Evolutionary conservation across 2,888 invertebrate genomes (phyloP), one percentile per base, ranked within the genome.

Genomic region (Drosophila greeni): DNA sequence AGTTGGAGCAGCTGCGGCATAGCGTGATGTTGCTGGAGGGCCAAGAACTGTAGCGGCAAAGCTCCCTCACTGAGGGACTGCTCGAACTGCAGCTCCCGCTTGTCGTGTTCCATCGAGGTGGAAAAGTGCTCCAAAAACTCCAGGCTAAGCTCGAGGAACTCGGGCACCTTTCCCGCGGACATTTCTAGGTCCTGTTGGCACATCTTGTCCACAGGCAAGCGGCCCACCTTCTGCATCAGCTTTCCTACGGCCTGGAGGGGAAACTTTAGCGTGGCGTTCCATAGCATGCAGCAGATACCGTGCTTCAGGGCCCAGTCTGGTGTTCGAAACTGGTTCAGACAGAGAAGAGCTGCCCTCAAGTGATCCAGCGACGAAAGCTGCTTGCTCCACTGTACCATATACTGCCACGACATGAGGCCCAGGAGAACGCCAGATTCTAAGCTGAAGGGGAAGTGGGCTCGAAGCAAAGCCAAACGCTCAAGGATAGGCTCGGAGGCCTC

Each of bases 361-460:
- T 92, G 90, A 14, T 91, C 90, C 6, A 94, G 89, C 70, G 91
- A 90, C 43, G 92, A 90, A 66, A 93, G 91, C 73, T 94, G 92
- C 87, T 94, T 95, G 85, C 95, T 94, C 97, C 97, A 98, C 53
- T 92, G 91, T 73, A 95, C 92, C 55, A 95, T 93, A 86, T 95
- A 96, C 87, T 97, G 97, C 97, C 97, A 97, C 73, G 94, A 93
- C 91, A 97, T 93, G 86, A 97, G 96, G 14, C 95, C 92, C 49
- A 97, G 90, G 39, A 98, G 89, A 37, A 94, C 92, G 80, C 95
- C 94, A 0, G 94, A 91, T 58, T 94, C 92, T 55, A 97, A 90
- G 87, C 97, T 97, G 74, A 95, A 93, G 0, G 97, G 97, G 86
- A 97, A 97, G 84, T 95, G 94, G 43, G 91, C 91, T 49, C 92